A percentile compares a stretch with the other conserved stretches of the same genome.
Evolutionary conservation across 2,797 vertebrate genomes (phyloP).

Genomic region (Myotis pilosus): DNA sequence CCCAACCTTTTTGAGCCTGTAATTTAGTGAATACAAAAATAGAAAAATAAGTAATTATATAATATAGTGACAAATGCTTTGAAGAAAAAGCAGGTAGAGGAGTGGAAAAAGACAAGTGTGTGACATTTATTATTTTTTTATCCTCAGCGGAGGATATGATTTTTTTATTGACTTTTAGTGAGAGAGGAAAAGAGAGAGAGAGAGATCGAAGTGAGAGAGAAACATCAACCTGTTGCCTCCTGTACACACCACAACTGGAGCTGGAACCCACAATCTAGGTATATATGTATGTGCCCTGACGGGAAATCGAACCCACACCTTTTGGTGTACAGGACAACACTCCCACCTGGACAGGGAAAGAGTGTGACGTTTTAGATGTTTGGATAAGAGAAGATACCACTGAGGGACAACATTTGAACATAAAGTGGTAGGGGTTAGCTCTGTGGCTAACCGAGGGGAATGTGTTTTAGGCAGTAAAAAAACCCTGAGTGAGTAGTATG

Average conservation of each 20-base stretch:
- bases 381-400: conserved; percentile 11
- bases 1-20: not conserved
- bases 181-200: not conserved
- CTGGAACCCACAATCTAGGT: not conserved
- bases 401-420: not conserved
- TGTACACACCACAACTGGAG: not conserved
- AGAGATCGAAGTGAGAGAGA: not conserved
- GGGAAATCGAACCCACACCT: not conserved
- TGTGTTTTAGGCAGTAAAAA: not conserved
- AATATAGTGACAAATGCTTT: not conserved
- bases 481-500: not conserved
- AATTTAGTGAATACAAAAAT: not conserved
- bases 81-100: conserved; percentile 25
- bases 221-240: not conserved
- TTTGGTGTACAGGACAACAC: not conserved
- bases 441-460: not conserved
- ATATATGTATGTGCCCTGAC: not conserved
- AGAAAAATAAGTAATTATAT: not conserved
- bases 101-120: not conserved
- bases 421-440: not conserved
- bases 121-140: not conserved
- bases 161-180: not conserved
- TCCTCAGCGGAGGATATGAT: not conserved
- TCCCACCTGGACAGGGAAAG: not conserved
- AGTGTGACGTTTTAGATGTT: not conserved